A percentile compares a stretch with the other conserved stretches of the same genome.
phyloP scores from a whole-genome alignment of 2,113 vertebrate genomes.

The Leptocoma aspasia region DNA sequence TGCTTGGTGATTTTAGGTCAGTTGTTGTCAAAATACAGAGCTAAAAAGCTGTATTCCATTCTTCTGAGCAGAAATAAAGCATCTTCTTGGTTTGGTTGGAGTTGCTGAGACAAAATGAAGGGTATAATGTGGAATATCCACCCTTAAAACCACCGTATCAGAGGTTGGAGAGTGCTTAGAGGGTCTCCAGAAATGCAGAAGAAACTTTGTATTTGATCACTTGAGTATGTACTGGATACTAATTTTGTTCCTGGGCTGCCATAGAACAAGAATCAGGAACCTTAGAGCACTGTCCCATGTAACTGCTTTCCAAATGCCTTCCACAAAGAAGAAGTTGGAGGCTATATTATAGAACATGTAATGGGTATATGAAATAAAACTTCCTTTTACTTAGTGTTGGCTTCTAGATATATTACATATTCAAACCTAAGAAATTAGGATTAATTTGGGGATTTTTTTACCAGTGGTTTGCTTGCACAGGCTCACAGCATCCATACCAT shows the following conservation, averaged over 20 bases:
- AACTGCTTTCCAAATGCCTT: not conserved
- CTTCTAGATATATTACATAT: not conserved
- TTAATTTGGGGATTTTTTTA: not conserved
- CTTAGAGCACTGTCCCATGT: not conserved
- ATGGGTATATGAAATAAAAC: not conserved
- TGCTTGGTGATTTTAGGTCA: not conserved
- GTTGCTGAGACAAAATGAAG: not conserved
- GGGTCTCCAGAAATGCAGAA: not conserved
- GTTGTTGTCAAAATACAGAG: not conserved
- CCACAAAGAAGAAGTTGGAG: not conserved
- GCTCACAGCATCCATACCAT: not conserved
- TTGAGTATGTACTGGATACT: not conserved
- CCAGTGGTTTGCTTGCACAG: not conserved
- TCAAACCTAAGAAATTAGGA: not conserved
- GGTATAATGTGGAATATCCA: not conserved
- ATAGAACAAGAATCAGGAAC: not conserved
- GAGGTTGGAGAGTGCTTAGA: not conserved
- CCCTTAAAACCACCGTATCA: not conserved
- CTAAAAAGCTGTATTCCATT: not conserved
- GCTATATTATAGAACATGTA: not conserved
- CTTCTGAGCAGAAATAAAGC: not conserved
- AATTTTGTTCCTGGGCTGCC: not conserved
- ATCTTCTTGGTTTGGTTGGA: not conserved
- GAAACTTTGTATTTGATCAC: not conserved
- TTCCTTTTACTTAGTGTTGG: not conserved